Evolutionary conservation across 2,797 vertebrate genomes (phyloP).

Genomic region (Smutsia gigantea): DNA sequence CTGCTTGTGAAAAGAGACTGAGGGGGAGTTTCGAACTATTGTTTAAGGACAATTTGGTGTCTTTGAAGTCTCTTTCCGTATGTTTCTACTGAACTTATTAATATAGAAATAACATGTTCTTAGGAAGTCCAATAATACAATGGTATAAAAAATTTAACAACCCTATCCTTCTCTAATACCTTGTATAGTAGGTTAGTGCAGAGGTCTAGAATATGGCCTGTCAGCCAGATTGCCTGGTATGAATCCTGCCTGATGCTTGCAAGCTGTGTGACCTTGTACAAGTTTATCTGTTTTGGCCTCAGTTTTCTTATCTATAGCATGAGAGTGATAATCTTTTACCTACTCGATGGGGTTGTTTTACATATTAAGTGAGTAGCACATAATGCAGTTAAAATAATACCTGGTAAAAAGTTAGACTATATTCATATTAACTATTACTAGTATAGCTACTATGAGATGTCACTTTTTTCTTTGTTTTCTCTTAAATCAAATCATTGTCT

Average conservation of each 20-base stretch:
- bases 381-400: neutral
- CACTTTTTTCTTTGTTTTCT: neutral
- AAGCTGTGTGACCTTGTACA: neutral
- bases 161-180: neutral
- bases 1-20: neutral
- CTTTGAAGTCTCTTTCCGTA: neutral
- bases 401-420: neutral
- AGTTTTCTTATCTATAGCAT: slow-evolving; percentile 19
- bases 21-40: neutral
- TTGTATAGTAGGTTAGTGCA: neutral
- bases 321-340: neutral
- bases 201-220: neutral
- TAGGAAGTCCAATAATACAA: neutral
- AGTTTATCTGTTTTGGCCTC: neutral
- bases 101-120: neutral
- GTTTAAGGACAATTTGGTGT: neutral
- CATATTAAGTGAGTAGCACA: neutral
- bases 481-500: neutral
- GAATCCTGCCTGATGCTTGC: neutral
- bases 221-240: neutral
- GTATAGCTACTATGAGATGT: neutral
- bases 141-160: neutral
- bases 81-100: neutral
- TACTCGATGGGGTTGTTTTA: neutral
- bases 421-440: neutral